Conservation (phyloP, 2,888 invertebrate genomes). For the Cataglyphis cursor region DNA sequence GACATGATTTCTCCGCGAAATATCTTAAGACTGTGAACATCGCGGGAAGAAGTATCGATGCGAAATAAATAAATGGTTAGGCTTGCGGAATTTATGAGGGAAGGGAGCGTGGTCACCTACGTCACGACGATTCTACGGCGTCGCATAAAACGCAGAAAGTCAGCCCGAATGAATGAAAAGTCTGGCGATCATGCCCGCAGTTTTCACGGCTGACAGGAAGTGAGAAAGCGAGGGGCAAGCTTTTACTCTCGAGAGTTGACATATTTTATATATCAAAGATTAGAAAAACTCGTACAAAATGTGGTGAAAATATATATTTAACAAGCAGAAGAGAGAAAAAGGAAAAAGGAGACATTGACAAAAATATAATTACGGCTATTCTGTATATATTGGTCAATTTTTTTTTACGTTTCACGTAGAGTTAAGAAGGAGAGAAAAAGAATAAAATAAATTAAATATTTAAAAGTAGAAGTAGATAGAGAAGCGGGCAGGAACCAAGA, state of each 20-base stretch:
- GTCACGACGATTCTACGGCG: conserved; percentile 36
- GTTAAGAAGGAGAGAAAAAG: neutral
- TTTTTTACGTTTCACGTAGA: conserved; percentile 2
- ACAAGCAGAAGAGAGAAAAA: neutral
- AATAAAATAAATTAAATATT: neutral
- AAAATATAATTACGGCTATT: neutral
- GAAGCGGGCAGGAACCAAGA: conserved; percentile 5
- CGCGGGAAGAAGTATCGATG: neutral
- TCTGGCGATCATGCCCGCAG: conserved; percentile 32
- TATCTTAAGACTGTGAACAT: neutral
- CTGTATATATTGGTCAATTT: neutral
- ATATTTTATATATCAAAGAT: neutral
- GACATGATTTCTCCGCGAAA: neutral
- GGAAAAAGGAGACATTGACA: neutral
- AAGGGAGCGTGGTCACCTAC: conserved; percentile 29
- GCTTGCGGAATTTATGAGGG: conserved; percentile 13
- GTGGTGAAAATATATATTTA: neutral
- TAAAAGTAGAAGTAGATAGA: neutral
- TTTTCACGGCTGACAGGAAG: conserved; percentile 19
- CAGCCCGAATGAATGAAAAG: conserved; percentile 39
- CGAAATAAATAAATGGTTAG: neutral
- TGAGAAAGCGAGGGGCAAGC: neutral
- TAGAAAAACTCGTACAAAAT: neutral
- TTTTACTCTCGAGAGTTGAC: neutral
- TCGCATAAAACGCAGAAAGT: conserved; percentile 53